Evolutionary conservation across 2,113 vertebrate species (phyloP), one percentile per base, ranked within the genome.

Genomic region (Pleuronectes platessa): DNA sequence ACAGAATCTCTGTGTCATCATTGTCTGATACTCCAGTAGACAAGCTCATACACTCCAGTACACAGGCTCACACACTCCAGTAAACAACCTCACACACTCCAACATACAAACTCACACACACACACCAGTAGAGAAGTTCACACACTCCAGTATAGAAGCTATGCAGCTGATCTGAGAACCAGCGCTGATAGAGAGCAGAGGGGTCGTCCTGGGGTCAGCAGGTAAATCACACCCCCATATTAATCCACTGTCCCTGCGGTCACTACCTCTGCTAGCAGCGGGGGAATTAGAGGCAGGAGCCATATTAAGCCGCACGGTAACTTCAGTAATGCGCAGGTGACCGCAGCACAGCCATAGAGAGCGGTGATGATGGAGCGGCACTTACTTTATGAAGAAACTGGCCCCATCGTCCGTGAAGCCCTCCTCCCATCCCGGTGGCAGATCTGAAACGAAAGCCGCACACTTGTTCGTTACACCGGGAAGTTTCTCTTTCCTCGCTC

Each of bases 351-450:
- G 53, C 27, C 47, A 11, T 15, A n/a, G 23, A 61, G 24, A n/a
- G 47, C 23, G 27, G 37, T 5, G 1, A 10, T 7, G 47, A 18
- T 17, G 53, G 2, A 21, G 21, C 54, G 54, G 9, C 21, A 95
- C 97, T 97, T 90, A 99, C 97, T 99, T 94, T 72, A 99, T 96
- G 92, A 97, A 98, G 95, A 94, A 99, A 88, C 96, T 96, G 89
- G 95, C 96, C 47, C 96, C 97, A 78, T 97, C 96, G 74, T 95
- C 89, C 4, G 96, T 96, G 79, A 97, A 98, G 0, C 96, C 97
- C 87, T 99, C 97, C 92, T 99, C 97, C 97, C 97, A 98, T 69
- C 97, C 97, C 54, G 81, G 90, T 49, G 96, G 96, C 59, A 98
- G 90, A 89, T 98, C 97, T 98, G 92, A 24, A 86, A 74, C 1